A percentile compares a stretch with the other conserved stretches of the same genome.
Conservation (phyloP, 37 sponge, comb jelly and placozoan species). For the Agelas oroides region DNA sequence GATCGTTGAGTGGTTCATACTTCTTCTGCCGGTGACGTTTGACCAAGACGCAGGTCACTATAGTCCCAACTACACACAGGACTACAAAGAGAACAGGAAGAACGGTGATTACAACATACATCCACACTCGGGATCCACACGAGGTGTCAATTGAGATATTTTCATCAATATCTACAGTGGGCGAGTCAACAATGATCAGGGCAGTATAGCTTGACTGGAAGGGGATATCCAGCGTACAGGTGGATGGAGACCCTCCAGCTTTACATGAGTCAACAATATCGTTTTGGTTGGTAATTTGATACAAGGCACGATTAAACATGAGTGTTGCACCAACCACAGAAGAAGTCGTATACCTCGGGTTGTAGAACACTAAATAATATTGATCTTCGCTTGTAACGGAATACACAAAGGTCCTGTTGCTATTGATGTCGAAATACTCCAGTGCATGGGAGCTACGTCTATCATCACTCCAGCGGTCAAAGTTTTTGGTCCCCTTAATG, state of each 20-base stretch:
- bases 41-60: not conserved
- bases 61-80: not conserved
- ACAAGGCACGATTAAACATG: conserved; percentile 22
- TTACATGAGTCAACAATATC: not conserved
- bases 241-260: not conserved
- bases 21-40: not conserved
- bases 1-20: not conserved
- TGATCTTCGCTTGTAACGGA: not conserved
- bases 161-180: not conserved
- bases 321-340: not conserved
- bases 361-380: conserved; percentile 32
- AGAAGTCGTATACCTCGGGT: not conserved
- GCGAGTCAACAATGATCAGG: not conserved
- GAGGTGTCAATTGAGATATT: not conserved
- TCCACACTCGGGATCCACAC: conserved; percentile 36
- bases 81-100: not conserved
- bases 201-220: conserved; percentile 1
- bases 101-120: conserved; percentile 8
- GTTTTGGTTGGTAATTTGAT: not conserved
- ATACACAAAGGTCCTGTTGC: not conserved
- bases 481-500: conserved; percentile 34
- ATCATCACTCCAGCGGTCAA: conserved; percentile 10
- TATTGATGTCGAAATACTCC: not conserved
- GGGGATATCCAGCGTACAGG: conserved; percentile 1
- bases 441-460: not conserved